These are phyloP conservation scores for Pipa parva DNA, from an alignment of 2,113 vertebrate genomes.

Conservation along the genomic window DNA sequence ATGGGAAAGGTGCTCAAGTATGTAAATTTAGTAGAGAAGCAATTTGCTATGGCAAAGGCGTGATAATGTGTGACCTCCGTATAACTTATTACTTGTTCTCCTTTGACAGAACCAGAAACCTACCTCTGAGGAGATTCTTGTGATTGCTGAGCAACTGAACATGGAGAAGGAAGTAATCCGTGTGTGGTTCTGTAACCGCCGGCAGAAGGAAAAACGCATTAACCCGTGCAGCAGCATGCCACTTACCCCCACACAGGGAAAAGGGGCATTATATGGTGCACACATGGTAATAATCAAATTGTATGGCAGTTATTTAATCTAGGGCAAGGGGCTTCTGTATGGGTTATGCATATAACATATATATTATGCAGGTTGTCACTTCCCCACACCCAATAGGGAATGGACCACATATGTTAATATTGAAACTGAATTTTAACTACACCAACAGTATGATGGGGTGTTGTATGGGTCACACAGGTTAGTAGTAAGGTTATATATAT, in stretches of 20 bases:
- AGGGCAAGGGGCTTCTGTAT: slow-evolving; percentile 77
- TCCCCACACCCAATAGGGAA: too few relatives aligned
- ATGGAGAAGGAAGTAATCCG: slow-evolving; percentile 93
- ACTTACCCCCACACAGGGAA: slow-evolving; percentile 78
- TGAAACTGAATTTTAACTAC: too few relatives aligned
- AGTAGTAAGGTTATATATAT: too few relatives aligned
- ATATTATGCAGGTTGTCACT: too few relatives aligned
- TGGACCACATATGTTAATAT: too few relatives aligned
- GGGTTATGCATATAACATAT: slow-evolving; percentile 58
- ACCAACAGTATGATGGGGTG: too few relatives aligned
- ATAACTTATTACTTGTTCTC: background rate
- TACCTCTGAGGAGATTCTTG: slow-evolving; percentile 88
- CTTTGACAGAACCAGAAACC: slow-evolving; percentile 85
- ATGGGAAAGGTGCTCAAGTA: background rate
- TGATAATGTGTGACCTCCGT: background rate
- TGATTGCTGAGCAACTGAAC: slow-evolving; percentile 84
- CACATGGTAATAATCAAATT: slow-evolving; percentile 52
- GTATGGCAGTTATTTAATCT: slow-evolving; percentile 70
- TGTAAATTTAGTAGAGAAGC: too few relatives aligned
- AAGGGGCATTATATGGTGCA: slow-evolving; percentile 74
- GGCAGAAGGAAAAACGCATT: slow-evolving; percentile 90
- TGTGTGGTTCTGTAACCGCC: slow-evolving; percentile 90
- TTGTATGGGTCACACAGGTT: too few relatives aligned
- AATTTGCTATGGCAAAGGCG: too few relatives aligned
- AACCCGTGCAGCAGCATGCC: slow-evolving; percentile 80